Evolutionary conservation across 2,797 vertebrate genomes (phyloP).

Genomic region (Pangasius sanitwongsei): DNA sequence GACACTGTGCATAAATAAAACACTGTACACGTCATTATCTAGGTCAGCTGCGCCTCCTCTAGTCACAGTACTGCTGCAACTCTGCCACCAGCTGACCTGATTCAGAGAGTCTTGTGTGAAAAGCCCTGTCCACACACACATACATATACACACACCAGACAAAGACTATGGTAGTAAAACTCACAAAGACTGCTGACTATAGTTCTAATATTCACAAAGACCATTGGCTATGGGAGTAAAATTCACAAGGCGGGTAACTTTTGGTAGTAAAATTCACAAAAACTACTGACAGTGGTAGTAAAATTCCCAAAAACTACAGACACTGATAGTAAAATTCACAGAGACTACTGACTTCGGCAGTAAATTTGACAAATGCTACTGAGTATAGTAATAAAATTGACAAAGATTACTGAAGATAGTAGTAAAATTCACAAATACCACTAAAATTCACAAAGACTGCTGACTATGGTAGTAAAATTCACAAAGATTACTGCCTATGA

Average conservation of each 20-base stretch:
- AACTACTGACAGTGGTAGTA: background rate
- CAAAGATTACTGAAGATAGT: background rate
- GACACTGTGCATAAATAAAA: constrained; percentile 56
- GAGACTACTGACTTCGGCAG: background rate
- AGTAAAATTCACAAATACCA: background rate
- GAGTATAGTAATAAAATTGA: background rate
- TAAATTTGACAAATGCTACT: background rate
- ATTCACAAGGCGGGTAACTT: no score
- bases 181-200: background rate
- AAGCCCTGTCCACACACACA: constrained; percentile 34
- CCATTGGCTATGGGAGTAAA: background rate
- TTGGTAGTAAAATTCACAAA: background rate
- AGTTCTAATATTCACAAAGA: background rate
- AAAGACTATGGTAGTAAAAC: constrained; percentile 1
- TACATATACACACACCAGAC: constrained; percentile 26
- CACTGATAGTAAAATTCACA: background rate
- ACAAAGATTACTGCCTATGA: background rate
- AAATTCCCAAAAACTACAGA: background rate
- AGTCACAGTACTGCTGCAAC: constrained; percentile 42
- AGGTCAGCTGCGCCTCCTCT: constrained; percentile 57
- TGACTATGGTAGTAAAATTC: background rate
- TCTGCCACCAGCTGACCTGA: constrained; percentile 62
- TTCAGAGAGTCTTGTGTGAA: constrained; percentile 53
- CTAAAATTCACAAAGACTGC: background rate
- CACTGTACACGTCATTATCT: constrained; percentile 61